phyloP scores from a whole-genome alignment of 1,140 invertebrate genomes.

The Hyles vespertilio region DNA sequence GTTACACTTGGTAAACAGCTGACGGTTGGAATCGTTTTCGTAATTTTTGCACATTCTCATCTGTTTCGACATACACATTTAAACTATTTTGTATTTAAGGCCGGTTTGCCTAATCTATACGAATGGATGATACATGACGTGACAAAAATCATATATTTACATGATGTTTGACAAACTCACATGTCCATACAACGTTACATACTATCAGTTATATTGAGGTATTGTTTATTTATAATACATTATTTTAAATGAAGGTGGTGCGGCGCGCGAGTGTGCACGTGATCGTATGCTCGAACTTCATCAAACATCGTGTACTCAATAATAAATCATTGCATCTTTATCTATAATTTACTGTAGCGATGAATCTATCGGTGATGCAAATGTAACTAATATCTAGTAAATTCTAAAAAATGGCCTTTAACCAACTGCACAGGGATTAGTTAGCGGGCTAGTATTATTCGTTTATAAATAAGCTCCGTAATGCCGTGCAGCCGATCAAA shows the following conservation, averaged over 20 bases:
- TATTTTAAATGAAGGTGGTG: conserved; percentile 29
- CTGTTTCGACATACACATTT: conserved; percentile 33
- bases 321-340: conserved; percentile 45
- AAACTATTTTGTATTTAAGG: conserved; percentile 57
- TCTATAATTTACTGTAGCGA: conserved; percentile 35
- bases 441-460: background rate
- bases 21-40: conserved; percentile 1
- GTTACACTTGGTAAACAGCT: conserved; percentile 5
- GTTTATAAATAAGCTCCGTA: background rate
- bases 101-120: conserved; percentile 67
- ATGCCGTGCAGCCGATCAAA: conserved; percentile 46
- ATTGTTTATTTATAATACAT: conserved; percentile 37
- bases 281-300: conserved; percentile 18
- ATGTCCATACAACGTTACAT: conserved; percentile 24
- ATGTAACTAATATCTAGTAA: conserved; percentile 60
- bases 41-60: background rate
- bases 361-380: conserved; percentile 58
- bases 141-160: conserved; percentile 40
- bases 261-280: conserved; percentile 25
- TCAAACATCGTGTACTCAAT: conserved; percentile 62
- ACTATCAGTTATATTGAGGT: conserved; percentile 51
- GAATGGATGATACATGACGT: conserved; percentile 42
- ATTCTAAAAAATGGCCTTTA: conserved; percentile 60
- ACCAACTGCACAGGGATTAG: conserved; percentile 36
- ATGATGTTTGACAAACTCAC: conserved; percentile 58